These are phyloP conservation scores for Spilosoma lubricipeda DNA, from an alignment of 2,888 invertebrate genomes.

Conservation along the genomic window DNA sequence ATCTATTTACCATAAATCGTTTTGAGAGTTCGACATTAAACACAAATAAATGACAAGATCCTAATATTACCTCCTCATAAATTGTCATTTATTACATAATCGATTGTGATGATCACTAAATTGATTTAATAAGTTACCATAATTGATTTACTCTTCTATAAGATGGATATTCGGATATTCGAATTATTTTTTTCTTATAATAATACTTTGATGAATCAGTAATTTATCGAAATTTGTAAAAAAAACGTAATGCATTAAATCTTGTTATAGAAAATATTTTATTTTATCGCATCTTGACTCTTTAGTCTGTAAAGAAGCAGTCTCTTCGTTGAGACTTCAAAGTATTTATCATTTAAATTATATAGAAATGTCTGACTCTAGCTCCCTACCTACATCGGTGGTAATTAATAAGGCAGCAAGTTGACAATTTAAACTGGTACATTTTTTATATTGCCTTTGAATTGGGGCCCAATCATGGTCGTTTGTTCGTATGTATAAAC, in stretches of 20 bases:
- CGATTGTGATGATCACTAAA: conserved; percentile 13
- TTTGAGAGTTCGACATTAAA: background rate
- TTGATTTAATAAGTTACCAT: conserved; percentile 14
- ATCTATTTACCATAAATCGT: conserved; percentile 7
- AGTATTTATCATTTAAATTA: background rate
- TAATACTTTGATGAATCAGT: too few relatives aligned
- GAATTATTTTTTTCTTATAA: too few relatives aligned
- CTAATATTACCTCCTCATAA: background rate
- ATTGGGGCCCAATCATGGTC: conserved; percentile 48
- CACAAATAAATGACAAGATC: background rate
- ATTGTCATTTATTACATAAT: conserved; percentile 12
- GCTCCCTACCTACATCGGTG: conserved; percentile 37
- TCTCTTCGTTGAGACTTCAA: background rate
- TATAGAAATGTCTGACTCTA: background rate
- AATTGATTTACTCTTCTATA: background rate
- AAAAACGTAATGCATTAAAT: background rate
- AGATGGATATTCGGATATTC: background rate
- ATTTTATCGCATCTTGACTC: background rate
- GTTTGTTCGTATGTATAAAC: conserved; percentile 47
- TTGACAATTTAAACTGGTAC: conserved; percentile 55
- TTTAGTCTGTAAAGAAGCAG: background rate
- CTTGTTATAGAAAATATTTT: background rate
- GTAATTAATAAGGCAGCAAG: conserved; percentile 47
- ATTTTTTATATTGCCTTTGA: conserved; percentile 40
- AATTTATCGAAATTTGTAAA: background rate